Base-by-base conservation (phyloP, 2,113 vertebrate genomes). In the Monopterus albus region DNA sequence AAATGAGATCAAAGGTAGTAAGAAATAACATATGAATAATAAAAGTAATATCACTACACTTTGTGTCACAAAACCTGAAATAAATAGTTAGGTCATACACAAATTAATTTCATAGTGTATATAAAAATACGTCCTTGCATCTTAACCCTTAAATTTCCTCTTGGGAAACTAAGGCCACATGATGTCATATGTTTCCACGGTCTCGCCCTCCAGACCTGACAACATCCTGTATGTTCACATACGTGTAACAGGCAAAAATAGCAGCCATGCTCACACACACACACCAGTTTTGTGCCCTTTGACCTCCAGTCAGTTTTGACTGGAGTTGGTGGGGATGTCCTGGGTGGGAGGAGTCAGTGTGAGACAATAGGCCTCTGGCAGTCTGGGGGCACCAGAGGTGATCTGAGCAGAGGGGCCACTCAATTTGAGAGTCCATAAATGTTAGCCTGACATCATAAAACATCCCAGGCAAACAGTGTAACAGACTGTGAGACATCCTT, bases 291-390 rank as follows among this genome's bases (percentile, higher is more conserved):
- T 12, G 20, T 45, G 23, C 9, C 61, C 86, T 85, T 72, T 87
- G 75, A 85, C 86, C 81, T 49, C 28, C 58, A 17, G 36, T 59
- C 61, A 56, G 64, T 62, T 75, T 42, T 57, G 79, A 71, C 81
- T 53, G 47, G 55, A 78, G 72, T 68, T 64, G 3, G 4, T 51
- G 59, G 47, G 64, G 67, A 47, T 9, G 62, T 79, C 17, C 51
- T 39, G 72, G 50, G 56, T 52, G 74, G 70, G 79, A 53, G 62
- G 68, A 83, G 83, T 77, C 75, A 65, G 36, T 1, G 13, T 26
- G 50, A 78, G 60, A 91, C 89, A 91, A 91, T 91, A 42, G 89
- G 53, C 20, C 61, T 67, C 36, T 52, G 60, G 53, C 50, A n/a
- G 63, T 71, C 79, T 61, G 45, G 42, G 59, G 72, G 28, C 72